phyloP scores from a whole-genome alignment of 2,888 invertebrate species.

The Caenorhabditis imperialis region DNA sequence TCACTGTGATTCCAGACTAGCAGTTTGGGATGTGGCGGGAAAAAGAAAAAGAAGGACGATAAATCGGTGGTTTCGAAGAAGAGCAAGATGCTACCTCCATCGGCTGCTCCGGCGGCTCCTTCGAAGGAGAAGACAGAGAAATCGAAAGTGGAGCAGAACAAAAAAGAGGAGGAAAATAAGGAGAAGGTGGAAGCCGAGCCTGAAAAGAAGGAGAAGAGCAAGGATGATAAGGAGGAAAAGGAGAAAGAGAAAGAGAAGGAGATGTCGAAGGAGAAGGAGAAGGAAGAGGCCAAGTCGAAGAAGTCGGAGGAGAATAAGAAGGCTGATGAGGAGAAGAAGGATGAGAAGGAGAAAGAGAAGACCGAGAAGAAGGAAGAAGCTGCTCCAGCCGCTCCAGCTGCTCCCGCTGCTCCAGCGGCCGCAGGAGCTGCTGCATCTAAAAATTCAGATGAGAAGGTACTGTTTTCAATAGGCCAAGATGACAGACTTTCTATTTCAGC shows the following conservation, averaged over 20 bases:
- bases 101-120: no score
- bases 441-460: not conserved
- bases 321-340: slow-evolving; percentile 1
- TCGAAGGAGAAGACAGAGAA: no score
- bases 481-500: not conserved
- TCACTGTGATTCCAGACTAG: no score
- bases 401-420: not conserved
- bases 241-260: not conserved
- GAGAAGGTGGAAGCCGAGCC: not conserved
- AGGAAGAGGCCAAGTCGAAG: slow-evolving; percentile 3
- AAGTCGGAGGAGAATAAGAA: slow-evolving; percentile 11
- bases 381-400: slow-evolving; percentile 4
- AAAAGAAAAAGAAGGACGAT: no score
- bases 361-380: not conserved
- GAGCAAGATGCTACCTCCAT: no score
- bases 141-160: not conserved
- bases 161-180: not conserved
- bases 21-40: no score
- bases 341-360: not conserved
- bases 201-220: not conserved
- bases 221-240: not conserved
- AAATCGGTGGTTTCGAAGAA: no score
- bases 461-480: not conserved
- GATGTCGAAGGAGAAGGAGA: slow-evolving; percentile 1
- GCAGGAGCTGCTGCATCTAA: not conserved